Percentiles rank a stretch among this genome's conserved stretches.
Conservation (phyloP, 2,888 invertebrate species). For the Ophioninae sp. region DNA sequence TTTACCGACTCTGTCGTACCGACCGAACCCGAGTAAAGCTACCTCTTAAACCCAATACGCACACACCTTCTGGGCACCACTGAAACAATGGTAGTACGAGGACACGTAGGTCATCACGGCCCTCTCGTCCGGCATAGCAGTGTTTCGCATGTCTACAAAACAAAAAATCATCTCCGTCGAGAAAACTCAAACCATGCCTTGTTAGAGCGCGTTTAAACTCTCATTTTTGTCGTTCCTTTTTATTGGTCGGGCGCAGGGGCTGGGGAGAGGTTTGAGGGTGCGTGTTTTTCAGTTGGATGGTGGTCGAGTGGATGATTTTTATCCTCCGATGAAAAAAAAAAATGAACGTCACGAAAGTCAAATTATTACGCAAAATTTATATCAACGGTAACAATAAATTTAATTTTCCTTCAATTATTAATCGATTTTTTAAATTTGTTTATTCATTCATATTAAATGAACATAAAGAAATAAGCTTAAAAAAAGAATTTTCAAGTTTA, state of each 20-base stretch:
- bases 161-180: conserved; percentile 76
- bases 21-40: too few relatives aligned
- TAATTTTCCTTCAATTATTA: too few relatives aligned
- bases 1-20: too few relatives aligned
- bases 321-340: background rate
- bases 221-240: background rate
- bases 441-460: too few relatives aligned
- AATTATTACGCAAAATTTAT: background rate
- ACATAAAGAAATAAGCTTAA: too few relatives aligned
- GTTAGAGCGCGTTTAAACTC: conserved; percentile 68
- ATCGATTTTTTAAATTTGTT: too few relatives aligned
- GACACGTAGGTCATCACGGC: conserved; percentile 99
- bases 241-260: background rate
- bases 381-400: too few relatives aligned
- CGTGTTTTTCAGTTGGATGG: background rate
- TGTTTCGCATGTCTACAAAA: conserved; percentile 96
- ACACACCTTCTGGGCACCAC: conserved; percentile 99
- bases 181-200: conserved; percentile 78
- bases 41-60: background rate
- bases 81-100: conserved; percentile 99
- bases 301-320: background rate
- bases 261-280: background rate
- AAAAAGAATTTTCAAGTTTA: too few relatives aligned
- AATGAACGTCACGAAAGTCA: background rate
- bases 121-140: conserved; percentile 99